phyloP scores from a whole-genome alignment of 2,888 invertebrate genomes.

The Dasypolia templi region DNA sequence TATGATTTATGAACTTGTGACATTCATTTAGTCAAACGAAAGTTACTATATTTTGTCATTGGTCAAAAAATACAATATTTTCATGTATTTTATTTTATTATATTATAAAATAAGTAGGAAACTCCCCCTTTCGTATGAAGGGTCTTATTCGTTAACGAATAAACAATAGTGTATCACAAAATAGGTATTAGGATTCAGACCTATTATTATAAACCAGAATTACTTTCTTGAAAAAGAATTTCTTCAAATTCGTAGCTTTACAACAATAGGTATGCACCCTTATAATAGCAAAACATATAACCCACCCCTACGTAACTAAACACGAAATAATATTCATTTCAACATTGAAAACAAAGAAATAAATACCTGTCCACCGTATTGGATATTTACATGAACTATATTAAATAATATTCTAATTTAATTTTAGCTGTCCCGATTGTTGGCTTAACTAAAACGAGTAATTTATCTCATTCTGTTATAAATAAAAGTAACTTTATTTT shows the following conservation, averaged over 20 bases:
- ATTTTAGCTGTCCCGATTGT: not conserved
- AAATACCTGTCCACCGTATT: constrained; percentile 44
- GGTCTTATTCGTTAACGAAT: constrained; percentile 25
- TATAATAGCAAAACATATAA: constrained; percentile 17
- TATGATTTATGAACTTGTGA: not conserved
- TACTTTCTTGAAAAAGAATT: not conserved
- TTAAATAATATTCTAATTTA: not conserved
- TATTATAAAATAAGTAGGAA: constrained; percentile 38
- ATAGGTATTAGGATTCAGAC: not conserved
- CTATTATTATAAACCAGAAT: too few species aligned
- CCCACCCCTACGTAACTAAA: constrained; percentile 41
- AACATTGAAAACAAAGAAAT: constrained; percentile 43
- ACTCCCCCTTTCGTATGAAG: constrained; percentile 8
- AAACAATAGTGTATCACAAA: constrained; percentile 41
- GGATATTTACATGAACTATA: constrained; percentile 36
- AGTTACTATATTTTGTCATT: constrained; percentile 13
- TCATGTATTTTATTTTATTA: constrained; percentile 7
- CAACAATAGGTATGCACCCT: not conserved
- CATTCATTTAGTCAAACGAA: not conserved
- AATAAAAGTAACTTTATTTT: not conserved
- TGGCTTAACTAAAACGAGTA: not conserved
- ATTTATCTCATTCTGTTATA: not conserved
- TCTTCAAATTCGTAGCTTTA: not conserved
- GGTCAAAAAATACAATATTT: constrained; percentile 10
- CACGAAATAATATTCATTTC: constrained; percentile 28